phyloP scores from a whole-genome alignment of 2,888 invertebrate species.

The Hedychridium roseum region DNA sequence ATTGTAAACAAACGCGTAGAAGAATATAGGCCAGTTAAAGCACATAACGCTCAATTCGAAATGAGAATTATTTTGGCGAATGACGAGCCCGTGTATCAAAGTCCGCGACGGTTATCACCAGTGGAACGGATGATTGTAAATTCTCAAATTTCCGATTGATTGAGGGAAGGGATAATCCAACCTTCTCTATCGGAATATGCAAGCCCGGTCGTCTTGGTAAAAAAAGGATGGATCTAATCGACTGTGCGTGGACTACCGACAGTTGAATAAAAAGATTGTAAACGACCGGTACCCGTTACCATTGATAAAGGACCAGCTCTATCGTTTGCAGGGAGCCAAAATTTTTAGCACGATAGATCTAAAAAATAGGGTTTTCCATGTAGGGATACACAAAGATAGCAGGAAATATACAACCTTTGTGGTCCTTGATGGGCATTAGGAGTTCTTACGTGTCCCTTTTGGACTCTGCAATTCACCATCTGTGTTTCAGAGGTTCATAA shows the following conservation, averaged over 20 bases:
- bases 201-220: slow-evolving; percentile 14
- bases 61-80: slow-evolving; percentile 39
- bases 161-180: slow-evolving; percentile 8
- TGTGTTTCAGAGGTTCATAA: too few species aligned
- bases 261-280: background rate
- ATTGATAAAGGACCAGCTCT: background rate
- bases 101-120: slow-evolving; percentile 6
- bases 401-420: too few species aligned
- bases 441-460: too few species aligned
- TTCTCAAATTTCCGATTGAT: slow-evolving; percentile 2
- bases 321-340: background rate
- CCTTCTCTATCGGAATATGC: slow-evolving; percentile 17
- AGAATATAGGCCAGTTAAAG: slow-evolving; percentile 14
- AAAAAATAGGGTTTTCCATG: background rate
- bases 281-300: background rate
- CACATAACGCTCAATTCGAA: slow-evolving; percentile 20
- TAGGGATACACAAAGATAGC: too few species aligned
- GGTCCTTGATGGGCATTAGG: too few species aligned
- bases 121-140: slow-evolving; percentile 5
- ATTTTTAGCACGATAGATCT: slow-evolving; percentile 1
- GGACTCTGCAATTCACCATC: too few species aligned
- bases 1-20: too few species aligned
- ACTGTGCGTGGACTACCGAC: background rate
- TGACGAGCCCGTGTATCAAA: slow-evolving; percentile 12
- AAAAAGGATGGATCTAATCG: slow-evolving; percentile 9